A percentile compares a stretch with the other conserved stretches of the same genome.
Conservation (phyloP, 30 jellyfish, hydroid and myxozoan species). For the Cassiopea andromeda region DNA sequence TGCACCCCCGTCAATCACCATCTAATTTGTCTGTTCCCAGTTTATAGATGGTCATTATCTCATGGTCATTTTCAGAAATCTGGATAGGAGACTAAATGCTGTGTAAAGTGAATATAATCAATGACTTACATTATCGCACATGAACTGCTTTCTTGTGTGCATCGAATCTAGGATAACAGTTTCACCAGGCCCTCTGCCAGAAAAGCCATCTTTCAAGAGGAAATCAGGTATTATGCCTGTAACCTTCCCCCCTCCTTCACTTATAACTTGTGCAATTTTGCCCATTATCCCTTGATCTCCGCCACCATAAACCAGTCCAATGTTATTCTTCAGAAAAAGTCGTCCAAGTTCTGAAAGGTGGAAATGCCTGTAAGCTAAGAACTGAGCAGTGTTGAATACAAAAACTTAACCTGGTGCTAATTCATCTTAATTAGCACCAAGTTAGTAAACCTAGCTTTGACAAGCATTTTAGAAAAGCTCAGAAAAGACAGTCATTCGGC, state of each 20-base stretch:
- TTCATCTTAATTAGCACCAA: too few species aligned
- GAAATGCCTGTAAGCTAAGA: too few species aligned
- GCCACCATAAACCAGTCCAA: constrained; percentile 72
- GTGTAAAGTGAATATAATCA: not conserved
- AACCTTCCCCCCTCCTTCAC: constrained; percentile 79
- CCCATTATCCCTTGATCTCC: constrained; percentile 87
- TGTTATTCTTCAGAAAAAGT: constrained; percentile 32
- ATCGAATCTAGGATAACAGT: constrained; percentile 55
- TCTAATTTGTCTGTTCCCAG: too few species aligned
- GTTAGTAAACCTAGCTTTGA: too few species aligned
- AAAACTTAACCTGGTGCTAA: too few species aligned
- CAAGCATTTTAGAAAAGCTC: too few species aligned
- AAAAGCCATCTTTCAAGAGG: constrained; percentile 29
- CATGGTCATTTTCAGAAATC: too few species aligned
- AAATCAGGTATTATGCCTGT: constrained; percentile 75
- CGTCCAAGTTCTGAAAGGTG: constrained; percentile 63
- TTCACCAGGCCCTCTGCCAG: constrained; percentile 66
- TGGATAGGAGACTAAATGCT: not conserved
- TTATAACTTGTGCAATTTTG: constrained; percentile 59
- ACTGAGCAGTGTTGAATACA: too few species aligned
- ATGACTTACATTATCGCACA: constrained; percentile 72
- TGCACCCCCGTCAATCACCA: too few species aligned
- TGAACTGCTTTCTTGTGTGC: constrained; percentile 78
- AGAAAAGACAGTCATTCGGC: too few species aligned
- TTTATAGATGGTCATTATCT: too few species aligned